Evolutionary conservation across 2,888 invertebrate genomes (phyloP), one percentile per base, ranked within the genome.

Genomic region (Priocnemis perturbator): DNA sequence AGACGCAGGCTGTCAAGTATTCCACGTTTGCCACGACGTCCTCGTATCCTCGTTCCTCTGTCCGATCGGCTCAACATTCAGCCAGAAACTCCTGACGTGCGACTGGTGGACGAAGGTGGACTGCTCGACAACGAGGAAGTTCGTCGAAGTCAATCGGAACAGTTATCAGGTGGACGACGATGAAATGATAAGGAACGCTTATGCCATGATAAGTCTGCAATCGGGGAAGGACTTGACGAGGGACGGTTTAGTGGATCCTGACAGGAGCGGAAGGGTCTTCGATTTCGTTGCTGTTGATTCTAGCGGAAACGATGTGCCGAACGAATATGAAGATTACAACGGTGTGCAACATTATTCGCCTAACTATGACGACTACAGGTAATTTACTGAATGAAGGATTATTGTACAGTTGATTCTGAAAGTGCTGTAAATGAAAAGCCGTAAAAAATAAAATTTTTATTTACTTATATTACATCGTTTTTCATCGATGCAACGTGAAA

Each of bases 101-200:
- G 93, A 93, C 80, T 93, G 93, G 93, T 93, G 93, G 93, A 92
- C 91, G 89, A 92, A 93, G 78, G 93, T 93, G 0, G 90, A 92
- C 74, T 93, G 93, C 77, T 88, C 90, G 45, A 85, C 90, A 30
- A 90, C 91, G 2, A 87, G 89, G 67, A 87, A 89, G 67, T 89
- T 90, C 72, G 90, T 89, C 70, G 76, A 83, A 26, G 89, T 90
- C 69, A 91, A 90, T 53, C 81, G 83, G 0, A 89, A 91, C 50
- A 90, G 90, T 72, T 86, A 86, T 20, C 82, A 82, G 55, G 83
- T 82, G 26, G 90, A 91, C 58, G 91, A 91, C 15, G 90, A 91
- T 30, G 91, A 92, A 64, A 90, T 92, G 71, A 91, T 92, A 88
- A 90, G 91, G 50, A 92, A 92, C 65, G 89, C 92, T 0, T 91